These are phyloP conservation scores for Phocoena sinus DNA, from an alignment of 2,113 vertebrate genomes.

Conservation along the genomic window DNA sequence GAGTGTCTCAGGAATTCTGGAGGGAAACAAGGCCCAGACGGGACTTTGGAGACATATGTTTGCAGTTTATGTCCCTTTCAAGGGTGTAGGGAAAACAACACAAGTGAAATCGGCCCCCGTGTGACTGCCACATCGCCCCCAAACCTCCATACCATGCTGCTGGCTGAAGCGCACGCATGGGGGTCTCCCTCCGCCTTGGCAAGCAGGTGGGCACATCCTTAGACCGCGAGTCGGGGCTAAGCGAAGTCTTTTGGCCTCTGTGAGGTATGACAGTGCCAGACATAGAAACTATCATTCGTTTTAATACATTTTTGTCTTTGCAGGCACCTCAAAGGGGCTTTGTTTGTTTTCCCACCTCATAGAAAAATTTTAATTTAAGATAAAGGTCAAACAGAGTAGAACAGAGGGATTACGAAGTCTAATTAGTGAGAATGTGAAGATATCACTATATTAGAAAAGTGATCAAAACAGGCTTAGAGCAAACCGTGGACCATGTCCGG, in stretches of 20 bases:
- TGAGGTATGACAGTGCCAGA: background rate
- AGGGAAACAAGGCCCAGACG: background rate
- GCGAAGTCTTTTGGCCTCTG: background rate
- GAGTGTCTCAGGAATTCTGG: background rate
- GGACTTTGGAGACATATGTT: slow-evolving; percentile 26
- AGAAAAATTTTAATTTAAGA: slow-evolving; percentile 61
- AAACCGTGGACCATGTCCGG: background rate
- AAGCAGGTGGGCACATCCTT: background rate
- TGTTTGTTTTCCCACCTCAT: slow-evolving; percentile 1
- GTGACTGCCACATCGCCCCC: background rate
- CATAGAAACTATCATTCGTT: background rate
- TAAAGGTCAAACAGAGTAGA: slow-evolving; percentile 64
- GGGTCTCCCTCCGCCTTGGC: background rate
- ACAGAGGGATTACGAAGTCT: slow-evolving; percentile 56
- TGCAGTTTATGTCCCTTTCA: slow-evolving; percentile 19
- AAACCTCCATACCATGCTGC: background rate
- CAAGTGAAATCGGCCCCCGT: background rate
- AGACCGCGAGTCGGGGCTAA: background rate
- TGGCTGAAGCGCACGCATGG: rapidly evolving
- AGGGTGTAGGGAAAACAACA: background rate
- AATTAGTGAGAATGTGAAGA: slow-evolving; percentile 54
- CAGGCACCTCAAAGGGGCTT: background rate
- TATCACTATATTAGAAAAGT: slow-evolving; percentile 53
- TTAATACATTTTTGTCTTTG: slow-evolving; percentile 32
- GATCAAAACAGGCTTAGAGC: slow-evolving; percentile 67